Percentiles rank a stretch among this genome's conserved stretches.
Evolutionary conservation across 1,140 invertebrate species (phyloP).

Genomic region (Drosophila nigrodunni): DNA sequence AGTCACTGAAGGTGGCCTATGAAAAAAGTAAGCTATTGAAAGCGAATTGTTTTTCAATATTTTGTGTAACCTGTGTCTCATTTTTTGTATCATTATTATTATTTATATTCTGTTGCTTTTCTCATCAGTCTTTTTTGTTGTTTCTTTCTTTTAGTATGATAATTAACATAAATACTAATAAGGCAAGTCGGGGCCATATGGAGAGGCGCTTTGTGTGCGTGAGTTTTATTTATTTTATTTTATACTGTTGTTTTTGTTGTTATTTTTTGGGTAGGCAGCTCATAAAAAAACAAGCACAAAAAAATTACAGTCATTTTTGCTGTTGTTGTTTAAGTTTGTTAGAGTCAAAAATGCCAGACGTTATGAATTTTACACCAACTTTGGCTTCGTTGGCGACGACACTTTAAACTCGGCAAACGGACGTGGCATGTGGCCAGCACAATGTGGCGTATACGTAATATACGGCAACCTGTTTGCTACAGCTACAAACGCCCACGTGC

Average conservation of each 20-base stretch:
- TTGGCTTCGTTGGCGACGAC: slow-evolving; percentile 34
- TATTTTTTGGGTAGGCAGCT: slow-evolving; percentile 51
- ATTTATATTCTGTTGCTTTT: slow-evolving; percentile 4
- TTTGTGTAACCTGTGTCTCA: not conserved
- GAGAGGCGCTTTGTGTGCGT: slow-evolving; percentile 15
- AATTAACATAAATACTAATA: slow-evolving; percentile 79
- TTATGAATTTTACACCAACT: slow-evolving; percentile 59
- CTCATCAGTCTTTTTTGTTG: not conserved
- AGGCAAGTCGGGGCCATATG: slow-evolving; percentile 60
- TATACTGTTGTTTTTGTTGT: too few relatives aligned
- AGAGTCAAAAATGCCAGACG: slow-evolving; percentile 65
- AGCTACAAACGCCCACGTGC: slow-evolving; percentile 55
- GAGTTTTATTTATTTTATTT: slow-evolving; percentile 1
- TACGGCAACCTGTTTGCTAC: slow-evolving; percentile 63
- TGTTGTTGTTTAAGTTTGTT: slow-evolving; percentile 32
- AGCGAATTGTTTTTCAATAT: slow-evolving; percentile 61
- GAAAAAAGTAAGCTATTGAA: slow-evolving; percentile 7
- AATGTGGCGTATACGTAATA: slow-evolving; percentile 70
- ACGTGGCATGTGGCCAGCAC: slow-evolving; percentile 22
- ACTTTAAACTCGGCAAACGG: slow-evolving; percentile 30
- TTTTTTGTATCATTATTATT: not conserved
- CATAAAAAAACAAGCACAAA: slow-evolving; percentile 45
- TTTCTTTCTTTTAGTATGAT: slow-evolving; percentile 56
- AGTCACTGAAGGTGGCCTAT: slow-evolving; percentile 25
- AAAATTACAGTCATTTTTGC: slow-evolving; percentile 16